These are phyloP conservation scores for Elachura formosa DNA, from an alignment of 2,113 vertebrate species.

Conservation along the genomic window DNA sequence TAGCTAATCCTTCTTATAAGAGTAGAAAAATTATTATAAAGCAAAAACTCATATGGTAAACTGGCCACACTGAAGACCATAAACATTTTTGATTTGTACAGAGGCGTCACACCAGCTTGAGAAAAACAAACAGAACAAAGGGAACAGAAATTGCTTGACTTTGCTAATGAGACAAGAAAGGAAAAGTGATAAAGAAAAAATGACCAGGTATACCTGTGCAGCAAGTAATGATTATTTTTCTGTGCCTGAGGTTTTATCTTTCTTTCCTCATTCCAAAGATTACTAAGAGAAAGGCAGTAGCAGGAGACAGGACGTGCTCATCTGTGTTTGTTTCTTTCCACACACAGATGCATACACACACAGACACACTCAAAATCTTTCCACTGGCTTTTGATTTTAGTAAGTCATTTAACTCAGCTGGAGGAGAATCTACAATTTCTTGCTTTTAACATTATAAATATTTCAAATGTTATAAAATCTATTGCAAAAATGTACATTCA, in stretches of 20 bases:
- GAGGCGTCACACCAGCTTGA: background rate
- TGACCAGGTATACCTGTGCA: background rate
- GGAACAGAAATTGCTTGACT: background rate
- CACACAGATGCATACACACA: background rate
- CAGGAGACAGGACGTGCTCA: background rate
- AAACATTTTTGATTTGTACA: background rate
- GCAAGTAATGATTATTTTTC: background rate
- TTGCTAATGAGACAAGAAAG: background rate
- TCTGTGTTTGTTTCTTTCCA: background rate
- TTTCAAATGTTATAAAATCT: conserved; percentile 38
- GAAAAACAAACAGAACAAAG: background rate
- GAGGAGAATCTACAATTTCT: conserved; percentile 26
- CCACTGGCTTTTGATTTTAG: conserved; percentile 4
- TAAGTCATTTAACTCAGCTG: background rate
- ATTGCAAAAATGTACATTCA: conserved; percentile 75
- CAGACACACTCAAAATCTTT: background rate
- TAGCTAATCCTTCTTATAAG: background rate
- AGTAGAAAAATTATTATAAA: background rate
- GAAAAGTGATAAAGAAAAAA: background rate
- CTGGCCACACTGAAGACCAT: background rate
- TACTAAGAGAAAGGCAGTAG: background rate
- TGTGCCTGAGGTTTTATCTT: background rate
- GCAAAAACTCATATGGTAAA: background rate
- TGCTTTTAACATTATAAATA: conserved; percentile 42
- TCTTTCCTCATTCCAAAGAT: background rate